A percentile compares a stretch with the other conserved stretches of the same genome.
Conservation (phyloP, 2,113 vertebrate genomes). For the Fulica atra region DNA sequence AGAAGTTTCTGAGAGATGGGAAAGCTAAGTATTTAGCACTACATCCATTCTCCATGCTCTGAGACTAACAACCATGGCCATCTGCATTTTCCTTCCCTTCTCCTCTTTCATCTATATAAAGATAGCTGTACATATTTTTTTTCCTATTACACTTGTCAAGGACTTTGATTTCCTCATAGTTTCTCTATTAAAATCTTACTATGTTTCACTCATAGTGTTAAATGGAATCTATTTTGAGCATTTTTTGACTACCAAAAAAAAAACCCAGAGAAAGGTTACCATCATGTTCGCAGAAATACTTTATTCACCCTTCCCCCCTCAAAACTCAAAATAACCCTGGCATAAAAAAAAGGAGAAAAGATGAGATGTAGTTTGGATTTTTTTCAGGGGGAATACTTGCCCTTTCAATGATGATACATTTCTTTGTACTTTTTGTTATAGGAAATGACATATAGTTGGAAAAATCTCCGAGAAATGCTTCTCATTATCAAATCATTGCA, state of each 20-base stretch:
- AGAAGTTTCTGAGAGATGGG: neutral
- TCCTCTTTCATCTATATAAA: neutral
- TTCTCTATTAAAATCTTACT: slow-evolving; percentile 47
- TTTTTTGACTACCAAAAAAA: neutral
- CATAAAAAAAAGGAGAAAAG: slow-evolving; percentile 34
- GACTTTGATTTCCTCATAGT: slow-evolving; percentile 22
- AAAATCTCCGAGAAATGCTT: slow-evolving; percentile 48
- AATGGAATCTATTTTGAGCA: neutral
- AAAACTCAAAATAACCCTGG: slow-evolving; percentile 50
- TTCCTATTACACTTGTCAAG: neutral
- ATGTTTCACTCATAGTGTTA: neutral
- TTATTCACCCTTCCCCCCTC: slow-evolving; percentile 3
- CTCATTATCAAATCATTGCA: slow-evolving; percentile 37
- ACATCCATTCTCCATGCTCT: neutral
- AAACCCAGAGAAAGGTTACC: neutral
- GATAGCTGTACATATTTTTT: neutral
- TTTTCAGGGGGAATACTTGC: slow-evolving; percentile 43
- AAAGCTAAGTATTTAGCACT: neutral
- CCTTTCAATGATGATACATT: slow-evolving; percentile 37
- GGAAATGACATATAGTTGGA: slow-evolving; percentile 34
- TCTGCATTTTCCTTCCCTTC: slow-evolving; percentile 1
- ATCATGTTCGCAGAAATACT: slow-evolving; percentile 31
- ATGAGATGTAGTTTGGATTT: slow-evolving; percentile 23
- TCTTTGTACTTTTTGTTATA: slow-evolving; percentile 47
- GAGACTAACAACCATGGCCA: neutral